Evolutionary conservation across 2,113 vertebrate species (phyloP), one percentile per base, ranked within the genome.

Genomic region (Bubo blakistoni): DNA sequence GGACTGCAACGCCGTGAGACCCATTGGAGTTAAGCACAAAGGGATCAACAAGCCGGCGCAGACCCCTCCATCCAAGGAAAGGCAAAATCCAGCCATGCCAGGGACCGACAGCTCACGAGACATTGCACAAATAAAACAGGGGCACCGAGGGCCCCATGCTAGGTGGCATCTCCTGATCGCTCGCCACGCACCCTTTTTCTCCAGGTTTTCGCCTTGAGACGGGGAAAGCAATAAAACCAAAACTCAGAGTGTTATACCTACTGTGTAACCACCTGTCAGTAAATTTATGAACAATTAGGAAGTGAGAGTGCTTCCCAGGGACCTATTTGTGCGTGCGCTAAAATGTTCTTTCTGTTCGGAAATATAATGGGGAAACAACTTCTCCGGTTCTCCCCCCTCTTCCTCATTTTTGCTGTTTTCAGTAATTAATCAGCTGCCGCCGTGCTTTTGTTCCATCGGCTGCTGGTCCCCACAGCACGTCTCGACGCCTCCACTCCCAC

Each of bases 251-350:
- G 95, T 91, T 95, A 90, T 89, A 97, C 97, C 97, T 98, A 98
- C 98, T 96, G 98, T 96, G 97, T 97, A 98, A 98, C 97, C 98
- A 98, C 98, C 98, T 98, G 98, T 97, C 97, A 98, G 98, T 91
- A 97, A 98, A 98, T 98, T 98, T 98, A 98, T 98, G 98, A 98
- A 98, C 98, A 98, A 98, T 98, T 98, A 98, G 97, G 96, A 98
- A 97, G 96, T 67, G 76, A 97, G 98, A 98, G 97, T 95, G 96
- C 97, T 98, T 98, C 97, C 98, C 95, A 96, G 98, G 97, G 97
- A 98, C 96, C 96, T 96, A 98, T 98, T 98, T 98, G 97, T 67
- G 86, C 22, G 30, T 61, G 20, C 74, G 81, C 97, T 98, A 98
- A 98, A 98, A 97, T 78, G 86, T 86, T 98, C 93, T 91, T 95